Conservation (phyloP, 2,888 invertebrate genomes). For the Lamproptera curius region DNA sequence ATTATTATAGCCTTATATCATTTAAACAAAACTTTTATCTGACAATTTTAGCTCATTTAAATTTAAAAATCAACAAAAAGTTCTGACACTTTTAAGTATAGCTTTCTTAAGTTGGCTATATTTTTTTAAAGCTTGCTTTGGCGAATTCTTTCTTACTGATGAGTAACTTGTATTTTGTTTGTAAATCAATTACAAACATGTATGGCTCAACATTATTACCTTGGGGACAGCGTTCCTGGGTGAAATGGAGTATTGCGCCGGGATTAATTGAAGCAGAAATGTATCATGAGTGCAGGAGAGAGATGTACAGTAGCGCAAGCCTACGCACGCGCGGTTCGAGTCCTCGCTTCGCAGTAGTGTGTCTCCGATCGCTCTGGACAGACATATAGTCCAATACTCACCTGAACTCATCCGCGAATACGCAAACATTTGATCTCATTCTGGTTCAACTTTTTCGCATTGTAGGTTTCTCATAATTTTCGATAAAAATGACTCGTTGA, state of each 20-base stretch:
- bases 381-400: constrained; percentile 15
- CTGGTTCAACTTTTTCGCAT: not conserved
- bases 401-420: not conserved
- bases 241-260: constrained; percentile 67
- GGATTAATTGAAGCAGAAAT: constrained; percentile 75
- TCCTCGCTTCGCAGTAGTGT: constrained; percentile 59
- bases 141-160: too few species aligned
- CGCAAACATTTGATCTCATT: constrained; percentile 10
- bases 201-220: constrained; percentile 34
- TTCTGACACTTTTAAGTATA: too few species aligned
- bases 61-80: too few species aligned
- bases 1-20: too few species aligned
- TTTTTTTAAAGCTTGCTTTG: too few species aligned
- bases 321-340: constrained; percentile 67
- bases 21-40: too few species aligned
- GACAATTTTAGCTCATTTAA: too few species aligned
- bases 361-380: constrained; percentile 46
- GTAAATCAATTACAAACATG: constrained; percentile 3
- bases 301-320: constrained; percentile 49
- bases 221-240: constrained; percentile 43
- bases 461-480: not conserved
- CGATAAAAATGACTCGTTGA: too few species aligned
- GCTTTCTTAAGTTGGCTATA: too few species aligned
- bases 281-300: constrained; percentile 66
- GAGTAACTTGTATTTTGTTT: too few species aligned